Conservation (phyloP, 2,888 invertebrate genomes). For the Adela reaumurella region DNA sequence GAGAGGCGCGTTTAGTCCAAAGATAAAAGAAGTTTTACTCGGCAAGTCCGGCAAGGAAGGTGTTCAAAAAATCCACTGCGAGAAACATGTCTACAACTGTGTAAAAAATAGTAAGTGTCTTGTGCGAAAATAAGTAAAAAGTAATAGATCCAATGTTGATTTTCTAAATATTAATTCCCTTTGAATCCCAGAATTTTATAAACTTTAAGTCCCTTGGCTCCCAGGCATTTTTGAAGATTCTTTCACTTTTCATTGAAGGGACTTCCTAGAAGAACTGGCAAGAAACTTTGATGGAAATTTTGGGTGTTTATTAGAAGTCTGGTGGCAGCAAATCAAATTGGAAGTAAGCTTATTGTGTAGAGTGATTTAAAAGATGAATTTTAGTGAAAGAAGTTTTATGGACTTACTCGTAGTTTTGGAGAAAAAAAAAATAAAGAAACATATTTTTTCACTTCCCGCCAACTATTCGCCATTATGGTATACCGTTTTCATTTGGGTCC, state of each 20-base stretch:
- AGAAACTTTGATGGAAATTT: constrained; percentile 1
- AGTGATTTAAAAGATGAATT: too few species aligned
- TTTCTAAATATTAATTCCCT: constrained; percentile 5
- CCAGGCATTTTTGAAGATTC: too few species aligned
- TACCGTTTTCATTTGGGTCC: too few species aligned
- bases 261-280: too few species aligned
- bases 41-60: constrained; percentile 67
- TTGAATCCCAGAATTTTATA: too few species aligned
- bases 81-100: constrained; percentile 73
- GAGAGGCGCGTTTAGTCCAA: constrained; percentile 57
- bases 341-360: too few species aligned
- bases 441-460: too few species aligned
- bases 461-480: too few species aligned
- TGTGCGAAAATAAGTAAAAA: constrained; percentile 6
- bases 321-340: too few species aligned
- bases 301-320: background rate
- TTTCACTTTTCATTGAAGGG: too few species aligned
- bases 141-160: constrained; percentile 2
- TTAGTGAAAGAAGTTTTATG: too few species aligned
- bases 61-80: constrained; percentile 73
- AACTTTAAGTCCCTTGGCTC: background rate
- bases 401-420: too few species aligned
- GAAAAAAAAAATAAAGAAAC: background rate
- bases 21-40: constrained; percentile 52
- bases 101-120: constrained; percentile 62